Conservation (phyloP, 2,113 vertebrate species). For the Psammodynastes pulverulentus region DNA sequence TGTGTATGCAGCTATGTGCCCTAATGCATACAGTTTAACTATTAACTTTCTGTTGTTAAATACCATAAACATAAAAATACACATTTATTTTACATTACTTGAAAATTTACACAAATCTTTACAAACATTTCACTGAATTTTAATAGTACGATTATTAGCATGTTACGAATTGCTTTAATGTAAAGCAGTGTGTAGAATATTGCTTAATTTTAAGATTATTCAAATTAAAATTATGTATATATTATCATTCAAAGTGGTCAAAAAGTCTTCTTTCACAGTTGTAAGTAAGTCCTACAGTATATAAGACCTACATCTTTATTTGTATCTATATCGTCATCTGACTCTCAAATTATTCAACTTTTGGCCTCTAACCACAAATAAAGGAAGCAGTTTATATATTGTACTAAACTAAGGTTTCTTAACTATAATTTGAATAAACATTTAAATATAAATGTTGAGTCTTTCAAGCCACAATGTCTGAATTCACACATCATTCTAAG, state of each 20-base stretch:
- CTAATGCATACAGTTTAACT: background rate
- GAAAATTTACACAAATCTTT: background rate
- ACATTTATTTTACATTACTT: background rate
- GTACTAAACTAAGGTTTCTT: background rate
- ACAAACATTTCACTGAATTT: background rate
- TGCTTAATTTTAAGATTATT: background rate
- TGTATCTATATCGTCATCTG: background rate
- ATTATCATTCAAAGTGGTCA: background rate
- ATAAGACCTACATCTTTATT: background rate
- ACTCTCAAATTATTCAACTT: background rate
- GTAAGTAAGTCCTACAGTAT: background rate
- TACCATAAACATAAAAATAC: background rate
- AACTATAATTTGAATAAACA: background rate
- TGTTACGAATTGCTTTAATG: background rate
- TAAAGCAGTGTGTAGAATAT: background rate
- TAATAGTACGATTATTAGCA: background rate
- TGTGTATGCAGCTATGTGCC: background rate
- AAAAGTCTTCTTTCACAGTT: background rate
- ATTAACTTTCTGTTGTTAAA: background rate
- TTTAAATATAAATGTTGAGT: background rate
- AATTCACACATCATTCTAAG: background rate
- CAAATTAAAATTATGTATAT: background rate
- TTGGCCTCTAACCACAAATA: background rate
- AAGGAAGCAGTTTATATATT: background rate
- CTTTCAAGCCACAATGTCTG: background rate